A percentile compares a stretch with the other conserved stretches of the same genome.
Evolutionary conservation across 1,140 invertebrate genomes (phyloP).

Genomic region (Platyscapa corneri): DNA sequence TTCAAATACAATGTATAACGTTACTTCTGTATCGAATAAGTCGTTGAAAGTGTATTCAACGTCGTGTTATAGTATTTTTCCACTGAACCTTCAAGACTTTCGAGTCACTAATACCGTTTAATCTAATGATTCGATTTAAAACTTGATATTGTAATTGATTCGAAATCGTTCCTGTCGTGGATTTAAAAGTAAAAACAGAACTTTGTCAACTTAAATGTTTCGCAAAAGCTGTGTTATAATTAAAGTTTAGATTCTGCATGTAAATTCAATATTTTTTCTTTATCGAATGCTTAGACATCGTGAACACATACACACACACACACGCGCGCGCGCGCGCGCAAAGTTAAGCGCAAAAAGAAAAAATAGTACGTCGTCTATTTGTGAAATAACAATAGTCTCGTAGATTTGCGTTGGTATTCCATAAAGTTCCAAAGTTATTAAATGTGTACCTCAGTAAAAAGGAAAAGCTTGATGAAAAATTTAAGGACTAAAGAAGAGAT

Average conservation of each 20-base stretch:
- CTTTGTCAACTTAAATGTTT: slow-evolving; percentile 14
- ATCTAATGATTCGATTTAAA: slow-evolving; percentile 3
- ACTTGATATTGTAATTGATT: background rate
- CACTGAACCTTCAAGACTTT: background rate
- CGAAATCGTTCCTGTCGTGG: background rate
- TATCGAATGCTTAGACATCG: slow-evolving; percentile 3
- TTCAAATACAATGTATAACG: slow-evolving; percentile 22
- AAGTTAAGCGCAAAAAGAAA: background rate
- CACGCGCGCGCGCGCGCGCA: background rate
- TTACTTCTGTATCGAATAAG: background rate
- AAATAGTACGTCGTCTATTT: background rate
- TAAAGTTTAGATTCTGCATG: slow-evolving; percentile 4
- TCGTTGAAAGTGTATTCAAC: slow-evolving; percentile 21
- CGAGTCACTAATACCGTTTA: background rate
- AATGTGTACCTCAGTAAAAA: slow-evolving; percentile 15
- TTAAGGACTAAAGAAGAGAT: background rate
- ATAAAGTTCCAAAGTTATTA: slow-evolving; percentile 33
- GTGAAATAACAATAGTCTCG: slow-evolving; percentile 30
- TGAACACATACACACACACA: slow-evolving; percentile 15
- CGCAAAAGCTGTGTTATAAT: background rate
- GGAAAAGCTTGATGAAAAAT: slow-evolving; percentile 15
- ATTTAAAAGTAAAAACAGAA: background rate
- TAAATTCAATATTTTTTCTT: slow-evolving; percentile 27
- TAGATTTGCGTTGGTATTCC: slow-evolving; percentile 28
- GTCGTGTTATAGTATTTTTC: slow-evolving; percentile 36